Evolutionary conservation across 2,888 invertebrate genomes (phyloP).

Genomic region (Neocrepidodera transversa): DNA sequence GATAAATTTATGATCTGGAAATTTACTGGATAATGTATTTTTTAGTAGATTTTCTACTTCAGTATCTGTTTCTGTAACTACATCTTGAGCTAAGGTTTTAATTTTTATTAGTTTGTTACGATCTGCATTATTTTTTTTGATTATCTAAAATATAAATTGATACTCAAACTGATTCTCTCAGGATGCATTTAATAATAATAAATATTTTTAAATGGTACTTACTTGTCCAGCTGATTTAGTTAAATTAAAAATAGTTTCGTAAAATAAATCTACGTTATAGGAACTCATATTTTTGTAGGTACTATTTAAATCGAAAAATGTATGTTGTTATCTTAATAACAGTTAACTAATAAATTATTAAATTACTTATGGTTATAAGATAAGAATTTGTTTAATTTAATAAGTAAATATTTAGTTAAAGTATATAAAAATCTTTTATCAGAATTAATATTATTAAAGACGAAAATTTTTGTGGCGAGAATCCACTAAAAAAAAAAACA

Average conservation of each 20-base stretch:
- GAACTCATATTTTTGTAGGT: too few species aligned
- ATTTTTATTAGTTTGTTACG: slow-evolving; percentile 67
- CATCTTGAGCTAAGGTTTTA: slow-evolving; percentile 87
- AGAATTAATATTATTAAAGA: too few species aligned
- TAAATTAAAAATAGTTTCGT: slow-evolving; percentile 67
- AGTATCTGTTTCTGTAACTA: slow-evolving; percentile 94
- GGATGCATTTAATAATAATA: too few species aligned
- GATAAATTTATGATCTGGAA: slow-evolving; percentile 84
- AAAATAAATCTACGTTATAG: slow-evolving; percentile 67
- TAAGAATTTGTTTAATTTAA: too few species aligned
- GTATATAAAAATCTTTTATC: too few species aligned
- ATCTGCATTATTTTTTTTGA: slow-evolving; percentile 63
- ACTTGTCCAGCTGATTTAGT: slow-evolving; percentile 75
- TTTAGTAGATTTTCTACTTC: slow-evolving; percentile 90
- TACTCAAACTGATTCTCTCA: too few species aligned
- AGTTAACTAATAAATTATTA: too few species aligned
- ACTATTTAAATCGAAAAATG: too few species aligned
- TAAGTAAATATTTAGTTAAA: too few species aligned
- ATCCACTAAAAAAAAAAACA: background rate
- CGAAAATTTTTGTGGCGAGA: background rate
- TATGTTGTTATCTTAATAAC: too few species aligned
- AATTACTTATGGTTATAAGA: too few species aligned
- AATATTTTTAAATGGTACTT: slow-evolving; percentile 45
- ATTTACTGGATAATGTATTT: slow-evolving; percentile 69
- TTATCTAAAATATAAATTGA: slow-evolving; percentile 36